Base-by-base conservation (phyloP, 2,797 vertebrate species). In the Sebastes matsubarae region DNA sequence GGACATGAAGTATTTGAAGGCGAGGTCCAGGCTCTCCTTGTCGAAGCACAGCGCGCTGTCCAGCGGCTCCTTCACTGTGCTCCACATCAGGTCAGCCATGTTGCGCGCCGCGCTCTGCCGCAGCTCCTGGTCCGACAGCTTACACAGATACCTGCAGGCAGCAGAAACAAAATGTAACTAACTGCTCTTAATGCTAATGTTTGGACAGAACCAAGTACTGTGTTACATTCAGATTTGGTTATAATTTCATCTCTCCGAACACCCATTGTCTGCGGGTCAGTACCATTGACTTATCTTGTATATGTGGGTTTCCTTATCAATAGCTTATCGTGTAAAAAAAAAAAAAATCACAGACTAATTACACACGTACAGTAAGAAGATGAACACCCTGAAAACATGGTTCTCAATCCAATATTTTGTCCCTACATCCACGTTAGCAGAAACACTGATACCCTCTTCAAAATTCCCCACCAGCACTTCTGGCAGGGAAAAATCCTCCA, bases 71-170 rank as follows among this genome's bases (percentile, higher is more conserved):
- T 99, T 99, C 91, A 99, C 98, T 60, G 98, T 99, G 95, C 98
- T 99, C 98, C 98, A 99, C 98, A 99, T 99, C 89, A 99, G 95
- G 95, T 99, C 98, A 57, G 98, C 98, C 98, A 99, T 99, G 95
- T 99, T 99, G 75, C 98, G 95, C 1, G 98, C 98, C 0, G 98
- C 97, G 13, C 97, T 99, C 94, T 99, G 98, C 27, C 98, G 95
- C 94, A 99, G 95, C 89, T 99, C 98, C 96, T 99, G 98, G 94
- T 99, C 98, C 22, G 98, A 99, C 83, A 99, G 95, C 90, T 99
- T 99, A 90, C 98, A 99, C 93, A 99, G 96, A 94, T 99, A 99
- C 94, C 98, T 99, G 89, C 60, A 50, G 30, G 11, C 12, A 10
- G 1, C 16, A 25, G 54, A 13, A 57, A 50, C 18, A 20, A 50